These are phyloP conservation scores for Hycleus phaleratus DNA, from an alignment of 1,140 invertebrate genomes.

Conservation along the genomic window DNA sequence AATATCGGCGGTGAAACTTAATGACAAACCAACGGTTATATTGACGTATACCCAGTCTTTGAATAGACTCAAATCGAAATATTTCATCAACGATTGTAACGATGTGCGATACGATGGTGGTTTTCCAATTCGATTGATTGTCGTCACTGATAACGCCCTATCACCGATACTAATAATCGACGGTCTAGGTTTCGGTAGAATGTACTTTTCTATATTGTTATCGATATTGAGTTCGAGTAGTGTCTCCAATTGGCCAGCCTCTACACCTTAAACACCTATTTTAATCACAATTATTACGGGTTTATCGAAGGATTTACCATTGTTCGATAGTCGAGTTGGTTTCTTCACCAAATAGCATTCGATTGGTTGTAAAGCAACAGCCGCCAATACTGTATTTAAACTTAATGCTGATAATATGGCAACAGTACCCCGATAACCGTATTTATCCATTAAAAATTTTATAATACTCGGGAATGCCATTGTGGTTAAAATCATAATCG, in stretches of 20 bases:
- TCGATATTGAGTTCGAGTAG: too few relatives aligned
- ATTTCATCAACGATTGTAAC: slow-evolving; percentile 15
- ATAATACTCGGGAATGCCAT: slow-evolving; percentile 51
- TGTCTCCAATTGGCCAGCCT: not conserved
- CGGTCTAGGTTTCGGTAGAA: slow-evolving; percentile 2
- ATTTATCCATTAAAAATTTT: slow-evolving; percentile 44
- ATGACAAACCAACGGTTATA: slow-evolving; percentile 30
- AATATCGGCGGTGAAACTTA: slow-evolving; percentile 31
- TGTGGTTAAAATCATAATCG: slow-evolving; percentile 47
- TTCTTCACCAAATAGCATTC: slow-evolving; percentile 56
- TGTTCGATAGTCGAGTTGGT: not conserved
- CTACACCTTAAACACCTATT: not conserved
- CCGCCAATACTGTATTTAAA: slow-evolving; percentile 54
- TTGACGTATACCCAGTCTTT: slow-evolving; percentile 32
- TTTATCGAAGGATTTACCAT: not conserved
- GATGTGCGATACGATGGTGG: not conserved
- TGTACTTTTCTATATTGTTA: not conserved
- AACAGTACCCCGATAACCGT: slow-evolving; percentile 52
- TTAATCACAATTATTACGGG: too few relatives aligned
- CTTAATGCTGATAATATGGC: slow-evolving; percentile 54
- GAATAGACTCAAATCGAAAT: slow-evolving; percentile 30
- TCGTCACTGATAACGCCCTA: slow-evolving; percentile 18
- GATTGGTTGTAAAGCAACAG: slow-evolving; percentile 56
- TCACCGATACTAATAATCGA: slow-evolving; percentile 21
- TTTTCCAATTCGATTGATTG: slow-evolving; percentile 5